Evolutionary conservation across 2,113 vertebrate species (phyloP).

Genomic region (Nycticorax nycticorax): DNA sequence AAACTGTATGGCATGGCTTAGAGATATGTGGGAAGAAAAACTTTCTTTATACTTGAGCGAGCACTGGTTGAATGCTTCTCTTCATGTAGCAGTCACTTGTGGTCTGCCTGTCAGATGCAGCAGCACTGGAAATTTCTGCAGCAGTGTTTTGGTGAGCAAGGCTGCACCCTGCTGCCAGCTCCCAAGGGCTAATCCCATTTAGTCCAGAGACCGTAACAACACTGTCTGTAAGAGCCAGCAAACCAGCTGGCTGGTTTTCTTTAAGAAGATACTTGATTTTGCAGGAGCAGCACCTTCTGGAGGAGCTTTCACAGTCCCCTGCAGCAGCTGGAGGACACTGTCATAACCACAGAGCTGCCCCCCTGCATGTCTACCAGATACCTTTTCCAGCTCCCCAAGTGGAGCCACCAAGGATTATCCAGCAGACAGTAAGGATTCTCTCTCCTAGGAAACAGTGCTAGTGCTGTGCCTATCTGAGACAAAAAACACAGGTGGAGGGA

Average conservation of each 20-base stretch:
- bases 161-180: not conserved
- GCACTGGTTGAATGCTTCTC: not conserved
- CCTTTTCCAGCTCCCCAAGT: not conserved
- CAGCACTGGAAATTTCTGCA: not conserved
- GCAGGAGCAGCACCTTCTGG: conserved; percentile 83
- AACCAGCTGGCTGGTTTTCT: not conserved
- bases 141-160: not conserved
- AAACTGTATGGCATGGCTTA: not conserved
- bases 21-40: not conserved
- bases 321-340: conserved; percentile 49
- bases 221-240: not conserved
- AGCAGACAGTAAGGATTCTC: conserved; percentile 72
- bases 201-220: not conserved
- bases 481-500: not conserved
- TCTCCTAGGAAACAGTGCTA: not conserved
- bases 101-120: not conserved
- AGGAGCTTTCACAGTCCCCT: conserved; percentile 65
- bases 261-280: not conserved
- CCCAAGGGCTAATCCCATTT: not conserved
- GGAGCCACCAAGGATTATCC: conserved; percentile 76
- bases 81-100: not conserved
- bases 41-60: rapidly evolving
- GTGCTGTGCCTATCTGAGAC: not conserved
- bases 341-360: not conserved
- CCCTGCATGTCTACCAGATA: conserved; percentile 22